These are phyloP conservation scores for Dromococcyx pavoninus DNA, from an alignment of 2,797 vertebrate species.

Conservation along the genomic window DNA sequence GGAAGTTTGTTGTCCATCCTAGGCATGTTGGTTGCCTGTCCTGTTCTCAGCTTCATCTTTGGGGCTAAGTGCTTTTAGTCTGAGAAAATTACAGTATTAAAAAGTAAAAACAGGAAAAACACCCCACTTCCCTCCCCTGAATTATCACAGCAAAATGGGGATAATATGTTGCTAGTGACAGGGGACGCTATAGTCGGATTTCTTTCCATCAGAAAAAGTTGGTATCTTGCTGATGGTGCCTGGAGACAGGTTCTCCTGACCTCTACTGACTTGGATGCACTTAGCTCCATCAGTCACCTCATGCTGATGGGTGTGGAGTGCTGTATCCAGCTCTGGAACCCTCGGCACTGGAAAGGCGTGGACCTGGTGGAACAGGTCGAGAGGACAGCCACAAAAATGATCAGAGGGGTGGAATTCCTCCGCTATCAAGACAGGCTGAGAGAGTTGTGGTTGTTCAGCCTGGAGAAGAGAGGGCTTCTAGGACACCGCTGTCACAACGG, in stretches of 20 bases:
- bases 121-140: not conserved
- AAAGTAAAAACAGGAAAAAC: not conserved
- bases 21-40: not conserved
- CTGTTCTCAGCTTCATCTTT: not conserved
- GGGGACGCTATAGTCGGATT: not conserved
- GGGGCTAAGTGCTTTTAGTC: not conserved
- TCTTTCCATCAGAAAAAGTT: not conserved
- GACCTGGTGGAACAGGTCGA: too few relatives aligned
- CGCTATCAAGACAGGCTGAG: too few relatives aligned
- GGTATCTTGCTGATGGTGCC: not conserved
- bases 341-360: too few relatives aligned
- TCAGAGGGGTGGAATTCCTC: too few relatives aligned
- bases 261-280: not conserved
- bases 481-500: not conserved
- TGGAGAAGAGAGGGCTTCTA: too few relatives aligned
- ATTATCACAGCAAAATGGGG: not conserved
- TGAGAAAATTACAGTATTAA: not conserved
- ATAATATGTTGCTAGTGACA: not conserved
- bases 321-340: too few relatives aligned
- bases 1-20: not conserved
- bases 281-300: not conserved
- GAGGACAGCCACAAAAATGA: too few relatives aligned
- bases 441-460: too few relatives aligned
- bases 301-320: too few relatives aligned
- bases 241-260: not conserved